Evolutionary conservation across 2,113 vertebrate species (phyloP), one percentile per base, ranked within the genome.

Genomic region (Macquaria australasica): DNA sequence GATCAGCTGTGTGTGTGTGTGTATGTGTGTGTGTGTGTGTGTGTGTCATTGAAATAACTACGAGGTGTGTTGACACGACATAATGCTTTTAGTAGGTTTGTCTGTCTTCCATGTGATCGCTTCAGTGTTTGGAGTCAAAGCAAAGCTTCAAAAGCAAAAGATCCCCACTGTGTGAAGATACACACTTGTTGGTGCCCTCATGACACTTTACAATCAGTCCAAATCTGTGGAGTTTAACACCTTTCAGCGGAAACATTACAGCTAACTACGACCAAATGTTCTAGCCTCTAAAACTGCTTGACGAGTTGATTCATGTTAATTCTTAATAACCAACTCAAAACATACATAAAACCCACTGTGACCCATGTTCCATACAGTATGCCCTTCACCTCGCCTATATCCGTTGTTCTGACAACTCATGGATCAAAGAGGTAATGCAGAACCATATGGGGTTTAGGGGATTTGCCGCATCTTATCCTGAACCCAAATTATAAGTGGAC

Each of bases 401-500:
- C 64, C 28, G 2, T 11, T 89, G 83, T 89, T 88, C 72, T 64
- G 59, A 1, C 83, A 88, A 82, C 86, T 88, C 41, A 5, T 5
- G 77, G 87, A 86, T 86, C 28, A 83, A 23, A 77, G 83, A 73
- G 62, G 16, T 64, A 28, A 64, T 9, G 48, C 39, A 71, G 31
- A 77, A 67, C 68, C 87, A 81, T 63, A 64, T 67, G 83, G 78
- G 34, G 20, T 78, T 81, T 16, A 78, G 58, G 58, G 86, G 85
- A 77, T 89, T 89, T 72, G 6, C 66, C 2, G n/a, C 70, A 67
- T 83, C 81, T 67, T 73, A 37, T 85, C 77, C 82, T 84, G 82
- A 90, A 79, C 79, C 85, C 18, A 85, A 67, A 78, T 80, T 84
- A 81, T 80, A 51, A 66, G 71, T 7, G 41, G 73, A 77, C 58